Evolutionary conservation across 2,113 vertebrate genomes (phyloP), one percentile per base, ranked within the genome.

Genomic region (Ophthalmolycus amberensis): DNA sequence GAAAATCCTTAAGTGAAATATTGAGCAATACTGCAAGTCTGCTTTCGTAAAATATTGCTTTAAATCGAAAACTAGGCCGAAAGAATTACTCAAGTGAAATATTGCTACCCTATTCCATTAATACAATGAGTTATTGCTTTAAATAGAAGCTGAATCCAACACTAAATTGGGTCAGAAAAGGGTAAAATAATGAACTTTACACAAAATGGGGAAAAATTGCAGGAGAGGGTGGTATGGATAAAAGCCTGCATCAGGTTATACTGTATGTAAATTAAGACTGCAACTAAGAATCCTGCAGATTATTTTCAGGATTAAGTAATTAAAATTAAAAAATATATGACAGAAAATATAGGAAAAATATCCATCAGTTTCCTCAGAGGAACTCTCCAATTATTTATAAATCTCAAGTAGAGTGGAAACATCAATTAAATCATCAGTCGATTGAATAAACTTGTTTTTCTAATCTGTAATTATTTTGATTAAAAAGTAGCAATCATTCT

Each of bases 51-150:
- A 75, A 83, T 75, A 75, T 48, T 71, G 32, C 74, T 76, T 70
- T 65, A 73, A 71, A 79, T 29, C 73, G 9, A 85, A 77, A 90
- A 75, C 20, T 3, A 64, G 72, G 68, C 27, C 69, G 71, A 64
- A 62, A 56, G 3, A 70, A 80, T 78, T 65, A 60, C 27, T 80
- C 56, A 72, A 70, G 10, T 77, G 64, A 77, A 85, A 46, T 54
- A n/a, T 20, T 59, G 54, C 74, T 12, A 44, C 15, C n/a, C 48
- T 59, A 29, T 15, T 58, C 9, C 20, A 75, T 48, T 34, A 75
- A 83, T 63, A 63, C 7, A 77, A 58, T 60, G 60, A 76, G 29
- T 18, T 37, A 77, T 50, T 38, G 29, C n/a, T 12, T 48, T 16
- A 27, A 34, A 79, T 69, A 25, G 71, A 67, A 71, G 73, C 27